Evolutionary conservation across 2,113 vertebrate species (phyloP).

Genomic region (Catagonus wagneri): DNA sequence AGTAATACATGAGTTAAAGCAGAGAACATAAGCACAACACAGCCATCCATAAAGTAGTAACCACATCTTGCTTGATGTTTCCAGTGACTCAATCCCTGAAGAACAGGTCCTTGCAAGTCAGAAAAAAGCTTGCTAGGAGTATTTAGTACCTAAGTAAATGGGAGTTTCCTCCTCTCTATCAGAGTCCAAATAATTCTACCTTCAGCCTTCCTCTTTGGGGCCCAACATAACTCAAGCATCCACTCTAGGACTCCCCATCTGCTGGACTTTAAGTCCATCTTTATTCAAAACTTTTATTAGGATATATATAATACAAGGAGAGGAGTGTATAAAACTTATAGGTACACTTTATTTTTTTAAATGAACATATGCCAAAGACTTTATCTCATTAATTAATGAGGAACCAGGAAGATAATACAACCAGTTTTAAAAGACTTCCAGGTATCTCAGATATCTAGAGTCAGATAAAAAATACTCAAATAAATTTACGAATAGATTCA

Average conservation of each 20-base stretch:
- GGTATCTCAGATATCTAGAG: too few species aligned
- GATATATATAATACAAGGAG: background rate
- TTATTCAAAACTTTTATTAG: background rate
- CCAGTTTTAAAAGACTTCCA: too few species aligned
- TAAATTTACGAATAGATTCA: too few species aligned
- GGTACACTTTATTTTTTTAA: too few species aligned
- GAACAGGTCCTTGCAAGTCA: constrained; percentile 52
- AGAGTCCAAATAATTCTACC: background rate
- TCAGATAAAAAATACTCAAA: too few species aligned
- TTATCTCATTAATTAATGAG: too few species aligned
- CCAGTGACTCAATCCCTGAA: constrained; percentile 47
- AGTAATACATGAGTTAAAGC: constrained; percentile 55
- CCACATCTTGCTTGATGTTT: constrained; percentile 45
- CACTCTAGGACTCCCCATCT: background rate
- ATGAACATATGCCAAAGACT: too few species aligned
- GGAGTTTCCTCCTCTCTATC: background rate
- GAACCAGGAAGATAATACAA: too few species aligned
- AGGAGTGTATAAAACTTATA: background rate
- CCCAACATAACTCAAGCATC: background rate
- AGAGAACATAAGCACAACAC: background rate
- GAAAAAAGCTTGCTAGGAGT: background rate
- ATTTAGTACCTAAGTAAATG: background rate
- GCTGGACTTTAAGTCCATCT: background rate
- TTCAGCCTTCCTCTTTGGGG: background rate
- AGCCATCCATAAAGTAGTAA: constrained; percentile 23